Base-by-base conservation (phyloP, 2,113 vertebrate genomes). In the Cyanistes caeruleus region DNA sequence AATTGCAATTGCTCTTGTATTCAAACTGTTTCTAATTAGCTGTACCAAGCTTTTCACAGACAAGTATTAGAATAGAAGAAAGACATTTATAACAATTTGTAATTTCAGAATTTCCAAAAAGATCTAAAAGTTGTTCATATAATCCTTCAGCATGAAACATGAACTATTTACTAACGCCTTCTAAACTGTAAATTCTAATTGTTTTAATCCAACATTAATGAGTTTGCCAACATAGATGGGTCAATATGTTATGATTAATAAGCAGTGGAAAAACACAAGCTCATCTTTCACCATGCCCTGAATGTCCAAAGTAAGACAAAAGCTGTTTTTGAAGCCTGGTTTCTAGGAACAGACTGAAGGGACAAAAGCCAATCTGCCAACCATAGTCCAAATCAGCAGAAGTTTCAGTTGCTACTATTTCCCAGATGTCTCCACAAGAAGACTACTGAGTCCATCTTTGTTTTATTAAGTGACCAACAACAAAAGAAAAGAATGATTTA, bases 401-500 rank as follows among this genome's bases (percentile, higher is more conserved):
- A 70, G 37, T 84, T 88, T 86, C 75, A 55, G 70, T 80, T 89
- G 63, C 59, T 84, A 10, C 74, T 52, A 33, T 93, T 95, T 95
- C 82, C 79, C 92, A 93, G 79, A 89, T 92, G 88, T 89, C 80
- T 93, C 72, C 52, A 23, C 82, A 92, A 80, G 72, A 84, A 95
- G 92, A 88, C 30, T 80, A 8, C 72, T 80, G 69, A 65, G 46
- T 82, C 87, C 67, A 55, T 93, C 84, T 94, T 94, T 84, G 73
- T 93, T 96, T 76, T 70, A 92, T 74, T 95, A 94, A 93, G 87
- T 87, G 51, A 59, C 41, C 88, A 92, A 72, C 59, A 90, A 76
- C 70, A 92, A 91, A 93, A 92, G 81, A 72, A 87, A 94, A 63
- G 33, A 94, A 44, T 15, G 8, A 28, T 49, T 93, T 78, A 35